phyloP scores from a whole-genome alignment of 53 echinoderm and acorn worm genomes.

The Echinarachnius parma region DNA sequence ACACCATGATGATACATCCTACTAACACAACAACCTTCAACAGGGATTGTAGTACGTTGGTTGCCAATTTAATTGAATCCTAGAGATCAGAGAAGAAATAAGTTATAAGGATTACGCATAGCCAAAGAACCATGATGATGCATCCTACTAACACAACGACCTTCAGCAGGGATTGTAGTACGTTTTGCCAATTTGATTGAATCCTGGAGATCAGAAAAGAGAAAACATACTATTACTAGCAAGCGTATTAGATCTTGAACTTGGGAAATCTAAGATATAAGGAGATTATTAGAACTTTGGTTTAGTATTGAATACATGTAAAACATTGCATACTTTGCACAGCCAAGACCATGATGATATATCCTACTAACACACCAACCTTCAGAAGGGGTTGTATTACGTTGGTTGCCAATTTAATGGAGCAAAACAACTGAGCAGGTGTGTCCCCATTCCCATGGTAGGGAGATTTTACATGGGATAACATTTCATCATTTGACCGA shows the following conservation, averaged over 20 bases:
- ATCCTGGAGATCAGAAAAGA: constrained; percentile 47
- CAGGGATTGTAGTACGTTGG: constrained; percentile 65
- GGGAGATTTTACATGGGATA: no score
- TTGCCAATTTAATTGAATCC: constrained; percentile 78
- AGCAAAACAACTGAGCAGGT: no score
- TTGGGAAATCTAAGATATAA: no score
- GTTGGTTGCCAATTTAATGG: constrained; percentile 67
- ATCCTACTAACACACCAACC: constrained; percentile 79
- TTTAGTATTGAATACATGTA: no score
- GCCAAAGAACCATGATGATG: constrained; percentile 89
- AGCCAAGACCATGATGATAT: constrained; percentile 85
- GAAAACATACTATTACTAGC: no score
- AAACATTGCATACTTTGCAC: no score
- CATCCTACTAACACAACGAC: constrained; percentile 79
- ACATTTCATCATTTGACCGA: no score
- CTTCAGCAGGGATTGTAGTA: constrained; percentile 74
- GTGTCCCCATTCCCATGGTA: no score
- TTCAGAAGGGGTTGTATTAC: constrained; percentile 75
- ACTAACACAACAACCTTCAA: constrained; percentile 88
- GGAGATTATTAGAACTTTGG: no score
- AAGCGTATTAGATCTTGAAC: no score
- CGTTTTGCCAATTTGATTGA: constrained; percentile 67
- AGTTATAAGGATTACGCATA: constrained; percentile 74
- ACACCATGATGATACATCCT: constrained; percentile 75
- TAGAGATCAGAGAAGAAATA: constrained; percentile 5